phyloP scores from a whole-genome alignment of 1,140 invertebrate species.

The Parasteatoda tepidariorum region DNA sequence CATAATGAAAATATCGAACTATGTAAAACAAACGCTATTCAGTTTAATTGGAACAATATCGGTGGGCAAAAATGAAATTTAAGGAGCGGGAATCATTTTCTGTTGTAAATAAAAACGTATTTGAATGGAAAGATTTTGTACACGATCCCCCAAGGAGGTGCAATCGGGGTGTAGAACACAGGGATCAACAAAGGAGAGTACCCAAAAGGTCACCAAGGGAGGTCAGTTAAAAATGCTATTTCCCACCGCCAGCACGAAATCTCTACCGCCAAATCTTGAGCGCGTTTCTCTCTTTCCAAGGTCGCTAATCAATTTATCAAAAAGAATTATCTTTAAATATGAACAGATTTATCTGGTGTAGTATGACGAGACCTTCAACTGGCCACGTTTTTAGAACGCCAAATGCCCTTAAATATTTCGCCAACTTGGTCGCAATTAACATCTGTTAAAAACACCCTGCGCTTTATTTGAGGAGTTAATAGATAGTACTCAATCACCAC shows the following conservation, averaged over 20 bases:
- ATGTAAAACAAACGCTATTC: too few species aligned
- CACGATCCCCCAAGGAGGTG: neutral
- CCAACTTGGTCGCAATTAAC: too few species aligned
- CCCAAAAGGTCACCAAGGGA: neutral
- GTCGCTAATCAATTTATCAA: neutral
- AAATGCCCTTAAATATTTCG: too few species aligned
- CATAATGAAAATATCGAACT: too few species aligned
- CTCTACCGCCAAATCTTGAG: neutral
- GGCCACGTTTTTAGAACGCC: neutral
- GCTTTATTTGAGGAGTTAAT: too few species aligned
- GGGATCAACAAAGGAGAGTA: conserved; percentile 22
- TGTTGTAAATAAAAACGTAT: too few species aligned
- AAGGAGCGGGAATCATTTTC: too few species aligned
- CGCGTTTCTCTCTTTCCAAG: neutral
- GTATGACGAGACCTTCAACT: neutral
- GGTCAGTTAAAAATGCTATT: neutral
- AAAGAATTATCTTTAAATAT: neutral
- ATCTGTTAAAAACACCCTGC: too few species aligned
- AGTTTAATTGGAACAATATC: too few species aligned
- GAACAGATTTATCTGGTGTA: neutral
- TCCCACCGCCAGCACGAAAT: conserved; percentile 17
- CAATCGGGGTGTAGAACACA: neutral
- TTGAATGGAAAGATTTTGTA: too few species aligned
- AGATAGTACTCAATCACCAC: too few species aligned
- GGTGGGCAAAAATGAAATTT: too few species aligned